Evolutionary conservation across 2,797 vertebrate species (phyloP).

Genomic region (Notoglanidium macrostoma): DNA sequence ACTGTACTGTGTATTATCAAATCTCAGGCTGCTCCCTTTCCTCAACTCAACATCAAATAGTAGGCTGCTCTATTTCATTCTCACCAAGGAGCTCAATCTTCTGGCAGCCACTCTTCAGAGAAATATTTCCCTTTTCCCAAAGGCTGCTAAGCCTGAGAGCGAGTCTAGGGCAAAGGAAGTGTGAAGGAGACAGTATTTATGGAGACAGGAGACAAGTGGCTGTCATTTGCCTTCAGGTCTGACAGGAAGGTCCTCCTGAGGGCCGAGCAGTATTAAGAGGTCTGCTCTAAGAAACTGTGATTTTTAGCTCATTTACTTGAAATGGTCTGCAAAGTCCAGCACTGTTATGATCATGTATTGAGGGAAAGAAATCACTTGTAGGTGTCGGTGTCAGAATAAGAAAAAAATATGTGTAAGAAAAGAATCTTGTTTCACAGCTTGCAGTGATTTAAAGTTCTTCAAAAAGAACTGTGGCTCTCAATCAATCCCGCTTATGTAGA

Average conservation of each 20-base stretch:
- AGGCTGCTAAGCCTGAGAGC: neutral
- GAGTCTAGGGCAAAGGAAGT: slow-evolving; percentile 19
- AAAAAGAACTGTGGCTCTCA: slow-evolving; percentile 15
- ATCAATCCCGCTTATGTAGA: neutral
- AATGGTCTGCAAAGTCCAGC: slow-evolving; percentile 22
- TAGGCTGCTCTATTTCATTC: slow-evolving; percentile 18
- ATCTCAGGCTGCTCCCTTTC: slow-evolving; percentile 13
- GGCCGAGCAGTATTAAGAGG: slow-evolving; percentile 16
- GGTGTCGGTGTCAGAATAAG: slow-evolving; percentile 15
- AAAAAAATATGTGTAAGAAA: slow-evolving; percentile 17
- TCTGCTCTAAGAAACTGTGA: slow-evolving; percentile 18
- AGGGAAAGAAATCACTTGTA: slow-evolving; percentile 20
- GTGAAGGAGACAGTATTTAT: slow-evolving; percentile 37
- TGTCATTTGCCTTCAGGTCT: slow-evolving; percentile 38
- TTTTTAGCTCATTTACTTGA: slow-evolving; percentile 30
- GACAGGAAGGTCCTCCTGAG: slow-evolving; percentile 25
- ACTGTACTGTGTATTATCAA: slow-evolving; percentile 14
- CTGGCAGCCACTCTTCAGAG: slow-evolving; percentile 30
- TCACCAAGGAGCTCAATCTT: slow-evolving; percentile 29
- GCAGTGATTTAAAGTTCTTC: slow-evolving; percentile 12
- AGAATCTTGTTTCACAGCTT: slow-evolving; percentile 1
- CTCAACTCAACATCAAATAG: slow-evolving; percentile 33
- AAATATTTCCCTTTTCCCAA: slow-evolving; percentile 29
- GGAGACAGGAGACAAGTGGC: slow-evolving; percentile 35
- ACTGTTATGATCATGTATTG: slow-evolving; percentile 23